Evolutionary conservation across 1,140 invertebrate species (phyloP), one percentile per base, ranked within the genome.

Genomic region (Dendrolimus kikuchii): DNA sequence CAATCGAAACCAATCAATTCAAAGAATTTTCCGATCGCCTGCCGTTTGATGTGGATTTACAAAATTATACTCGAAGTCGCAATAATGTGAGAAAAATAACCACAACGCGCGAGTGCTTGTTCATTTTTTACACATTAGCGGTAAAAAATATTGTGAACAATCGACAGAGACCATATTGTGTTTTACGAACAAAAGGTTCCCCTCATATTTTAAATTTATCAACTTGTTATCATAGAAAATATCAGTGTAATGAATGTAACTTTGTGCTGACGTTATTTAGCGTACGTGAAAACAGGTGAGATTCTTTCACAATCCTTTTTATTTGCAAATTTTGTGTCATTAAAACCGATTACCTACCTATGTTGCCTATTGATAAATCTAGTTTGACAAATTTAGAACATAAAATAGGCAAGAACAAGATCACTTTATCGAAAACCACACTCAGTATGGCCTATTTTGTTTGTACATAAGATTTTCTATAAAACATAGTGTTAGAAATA

Each of bases 1-100:
- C 49, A 54, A 53, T 62, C 64, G 61, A 55, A 62, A 68, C 68
- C 60, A 67, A 72, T 72, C 70, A 73, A 71, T 72, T 51, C 53
- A 60, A 66, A 57, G 60, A 55, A 59, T 58, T 66, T 53, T 55
- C 57, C 47, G 50, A 55, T 62, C 59, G 60, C 53, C 51, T 60
- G 63, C 58, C 53, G 60, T 55, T 62, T 51, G 55, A 51, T 42
- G 43, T 40, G 55, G 37, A 57, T 53, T 49, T 47, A 49, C 51
- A 54, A 56, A 54, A 23, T 23, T 23, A 23, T 23, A 23, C 23
- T 23, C 23, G 23, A 23, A 23, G 23, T 23, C 3, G 23, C 41
- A 38, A 56, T 41, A 57, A 53, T 59, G 51, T 48, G 56, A 48
- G 55, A 59, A 62, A 53, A 43, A 41, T 62, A 51, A 48, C 50